Base-by-base conservation (phyloP, 1,140 invertebrate genomes). In the Drosophila yakuba region DNA sequence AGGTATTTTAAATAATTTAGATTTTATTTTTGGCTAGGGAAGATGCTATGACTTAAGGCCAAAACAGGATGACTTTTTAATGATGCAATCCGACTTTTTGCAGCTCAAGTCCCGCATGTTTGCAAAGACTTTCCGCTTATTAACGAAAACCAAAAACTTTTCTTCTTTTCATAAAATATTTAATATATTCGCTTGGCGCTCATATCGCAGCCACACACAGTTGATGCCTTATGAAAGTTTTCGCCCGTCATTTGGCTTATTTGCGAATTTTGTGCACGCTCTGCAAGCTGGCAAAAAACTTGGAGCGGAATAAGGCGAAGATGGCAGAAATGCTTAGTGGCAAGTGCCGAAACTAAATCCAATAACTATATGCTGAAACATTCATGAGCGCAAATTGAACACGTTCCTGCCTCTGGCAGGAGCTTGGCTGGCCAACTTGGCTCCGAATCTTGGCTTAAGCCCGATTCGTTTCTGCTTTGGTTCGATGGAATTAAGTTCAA, bases 371-470 rank as follows among this genome's bases (percentile, higher is more conserved):
- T 80, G 77, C 77, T 89, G 80, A 89, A 89, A 90, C 85, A 89
- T 89, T 89, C 80, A 89, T 89, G 84, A 89, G 85, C 80, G 68
- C 80, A 89, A 89, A 89, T 89, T 89, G 84, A 90, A 85, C 84
- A 89, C 84, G 84, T 89, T 78, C 44, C 54, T 63, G 67, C 64
- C 61, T 64, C 75, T 68, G 50, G 61, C 20, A 2, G 20, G 20
- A 20, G 20, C 20, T 20, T 20, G 20, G 32, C 43, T 58, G 36
- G 59, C 55, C 52, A 51, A 47, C 74, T 59, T 14, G 38, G 14
- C 11, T 39, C 8, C 50, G 74, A 51, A 23, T 88, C 67, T 50
- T 68, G 55, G 57, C 64, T 68, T 48, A 35, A 38, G 6, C 44
- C 63, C 28, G 51, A 20, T 68, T 58, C 54, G 62, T 12, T 59